Conservation (phyloP, 2,888 invertebrate species). For the Acholoe squamosa region DNA sequence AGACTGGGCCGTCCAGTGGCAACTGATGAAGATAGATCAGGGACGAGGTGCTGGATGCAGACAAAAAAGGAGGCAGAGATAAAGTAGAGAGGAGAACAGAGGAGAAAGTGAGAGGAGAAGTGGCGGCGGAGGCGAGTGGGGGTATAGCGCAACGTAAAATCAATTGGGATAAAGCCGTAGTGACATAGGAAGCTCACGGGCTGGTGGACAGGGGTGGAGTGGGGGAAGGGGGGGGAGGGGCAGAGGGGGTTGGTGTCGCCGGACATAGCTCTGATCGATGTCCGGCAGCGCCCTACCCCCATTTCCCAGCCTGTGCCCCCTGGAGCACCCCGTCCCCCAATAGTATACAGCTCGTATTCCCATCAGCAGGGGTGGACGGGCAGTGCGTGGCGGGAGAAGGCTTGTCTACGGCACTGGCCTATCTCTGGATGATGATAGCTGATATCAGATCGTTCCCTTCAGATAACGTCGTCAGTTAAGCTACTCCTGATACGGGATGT, state of each 20-base stretch:
- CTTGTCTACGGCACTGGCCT: neutral
- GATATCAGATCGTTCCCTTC: conserved; percentile 47
- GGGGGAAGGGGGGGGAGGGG: neutral
- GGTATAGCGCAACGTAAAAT: neutral
- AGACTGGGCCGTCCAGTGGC: neutral
- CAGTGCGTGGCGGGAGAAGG: neutral
- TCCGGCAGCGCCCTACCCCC: conserved; percentile 14
- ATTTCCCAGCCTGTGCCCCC: neutral
- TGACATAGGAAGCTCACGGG: neutral
- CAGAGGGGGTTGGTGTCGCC: neutral
- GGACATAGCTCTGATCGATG: conserved; percentile 27
- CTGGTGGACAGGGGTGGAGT: neutral
- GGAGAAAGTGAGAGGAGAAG: too few species aligned
- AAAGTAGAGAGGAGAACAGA: neutral
- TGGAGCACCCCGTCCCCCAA: neutral
- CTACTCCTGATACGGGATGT: neutral
- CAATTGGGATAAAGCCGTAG: neutral
- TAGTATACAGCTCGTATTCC: neutral
- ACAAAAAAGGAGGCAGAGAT: conserved; percentile 21
- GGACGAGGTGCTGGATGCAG: neutral
- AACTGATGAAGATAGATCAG: conserved; percentile 23
- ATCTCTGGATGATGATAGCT: conserved; percentile 10
- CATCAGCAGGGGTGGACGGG: neutral
- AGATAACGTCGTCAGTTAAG: conserved; percentile 26
- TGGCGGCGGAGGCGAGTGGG: neutral